These are phyloP conservation scores for Leptothorax acervorum DNA, from an alignment of 2,888 invertebrate species.

Conservation along the genomic window DNA sequence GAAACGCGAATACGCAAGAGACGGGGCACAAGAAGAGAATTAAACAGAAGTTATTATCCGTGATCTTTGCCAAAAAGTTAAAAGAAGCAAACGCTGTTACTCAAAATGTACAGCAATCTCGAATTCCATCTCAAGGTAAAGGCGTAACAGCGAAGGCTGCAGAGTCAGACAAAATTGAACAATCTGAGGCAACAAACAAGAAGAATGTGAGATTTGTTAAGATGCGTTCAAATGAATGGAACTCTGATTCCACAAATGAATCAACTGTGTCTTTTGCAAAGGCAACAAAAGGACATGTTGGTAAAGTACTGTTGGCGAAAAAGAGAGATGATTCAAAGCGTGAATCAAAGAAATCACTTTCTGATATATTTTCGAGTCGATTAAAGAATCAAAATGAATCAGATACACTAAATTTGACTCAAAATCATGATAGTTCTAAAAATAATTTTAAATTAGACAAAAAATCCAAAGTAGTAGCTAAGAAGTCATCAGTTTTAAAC, in stretches of 20 bases:
- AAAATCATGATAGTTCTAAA: conserved; percentile 14
- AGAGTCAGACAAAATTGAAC: background rate
- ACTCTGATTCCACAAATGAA: conserved; percentile 11
- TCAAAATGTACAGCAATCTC: conserved; percentile 4
- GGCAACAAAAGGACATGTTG: conserved; percentile 65
- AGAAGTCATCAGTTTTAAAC: background rate
- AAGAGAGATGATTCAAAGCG: conserved; percentile 61
- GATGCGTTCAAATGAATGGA: background rate
- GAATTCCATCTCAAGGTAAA: background rate
- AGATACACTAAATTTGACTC: conserved; percentile 13
- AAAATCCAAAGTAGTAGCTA: conserved; percentile 22
- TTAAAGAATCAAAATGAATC: background rate
- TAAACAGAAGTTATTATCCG: conserved; percentile 80
- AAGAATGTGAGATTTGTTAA: conserved; percentile 37
- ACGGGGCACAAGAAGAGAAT: conserved; percentile 72
- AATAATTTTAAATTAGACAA: conserved; percentile 30
- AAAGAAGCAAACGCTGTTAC: conserved; percentile 9
- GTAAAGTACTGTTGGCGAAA: conserved; percentile 74
- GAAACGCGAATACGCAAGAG: background rate
- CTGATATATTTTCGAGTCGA: conserved; percentile 75
- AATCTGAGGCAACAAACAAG: background rate
- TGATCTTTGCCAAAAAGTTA: conserved; percentile 79
- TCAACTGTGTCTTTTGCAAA: conserved; percentile 74
- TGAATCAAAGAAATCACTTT: conserved; percentile 74
- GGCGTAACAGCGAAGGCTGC: background rate